Percentiles rank a stretch among this genome's conserved stretches.
Evolutionary conservation across 1,140 invertebrate genomes (phyloP).

Genomic region (Ganaspis sp.): DNA sequence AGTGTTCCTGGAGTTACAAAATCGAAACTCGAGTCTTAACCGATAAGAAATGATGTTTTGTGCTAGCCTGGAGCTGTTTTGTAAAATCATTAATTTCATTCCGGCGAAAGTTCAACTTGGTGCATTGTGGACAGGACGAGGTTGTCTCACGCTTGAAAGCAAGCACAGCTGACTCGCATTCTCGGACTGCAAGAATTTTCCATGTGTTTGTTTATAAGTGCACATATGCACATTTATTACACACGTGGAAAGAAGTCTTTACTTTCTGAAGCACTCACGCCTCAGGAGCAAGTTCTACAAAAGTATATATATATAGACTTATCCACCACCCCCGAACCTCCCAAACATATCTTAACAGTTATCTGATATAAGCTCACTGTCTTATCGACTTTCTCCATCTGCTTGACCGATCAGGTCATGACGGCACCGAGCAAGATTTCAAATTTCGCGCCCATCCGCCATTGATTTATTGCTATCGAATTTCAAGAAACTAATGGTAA

Average conservation of each 20-base stretch:
- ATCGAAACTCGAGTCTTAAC: not conserved
- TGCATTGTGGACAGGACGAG: slow-evolving; percentile 42
- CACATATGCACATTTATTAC: slow-evolving; percentile 4
- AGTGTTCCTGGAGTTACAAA: not conserved
- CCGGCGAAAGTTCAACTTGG: slow-evolving; percentile 1
- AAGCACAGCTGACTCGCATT: slow-evolving; percentile 52
- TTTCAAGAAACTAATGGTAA: slow-evolving; percentile 47
- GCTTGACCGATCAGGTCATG: slow-evolving; percentile 61
- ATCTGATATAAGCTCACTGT: slow-evolving; percentile 65
- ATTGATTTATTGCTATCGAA: not conserved
- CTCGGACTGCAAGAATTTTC: slow-evolving; percentile 44
- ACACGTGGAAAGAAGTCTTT: slow-evolving; percentile 1
- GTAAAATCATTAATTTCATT: not conserved
- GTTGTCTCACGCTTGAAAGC: slow-evolving; percentile 50
- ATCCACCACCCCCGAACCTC: slow-evolving; percentile 56
- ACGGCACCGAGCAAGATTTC: slow-evolving; percentile 23
- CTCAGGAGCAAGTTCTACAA: slow-evolving; percentile 45
- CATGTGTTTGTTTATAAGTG: slow-evolving; percentile 13
- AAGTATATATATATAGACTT: slow-evolving; percentile 60
- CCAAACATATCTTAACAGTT: slow-evolving; percentile 61
- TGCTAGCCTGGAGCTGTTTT: not conserved
- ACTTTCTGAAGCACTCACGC: slow-evolving; percentile 15
- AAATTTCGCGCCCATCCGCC: not conserved
- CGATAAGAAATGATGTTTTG: not conserved
- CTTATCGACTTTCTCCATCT: slow-evolving; percentile 67